These are phyloP conservation scores for Dasypogon diadema DNA, from an alignment of 2,888 invertebrate genomes.

Conservation along the genomic window DNA sequence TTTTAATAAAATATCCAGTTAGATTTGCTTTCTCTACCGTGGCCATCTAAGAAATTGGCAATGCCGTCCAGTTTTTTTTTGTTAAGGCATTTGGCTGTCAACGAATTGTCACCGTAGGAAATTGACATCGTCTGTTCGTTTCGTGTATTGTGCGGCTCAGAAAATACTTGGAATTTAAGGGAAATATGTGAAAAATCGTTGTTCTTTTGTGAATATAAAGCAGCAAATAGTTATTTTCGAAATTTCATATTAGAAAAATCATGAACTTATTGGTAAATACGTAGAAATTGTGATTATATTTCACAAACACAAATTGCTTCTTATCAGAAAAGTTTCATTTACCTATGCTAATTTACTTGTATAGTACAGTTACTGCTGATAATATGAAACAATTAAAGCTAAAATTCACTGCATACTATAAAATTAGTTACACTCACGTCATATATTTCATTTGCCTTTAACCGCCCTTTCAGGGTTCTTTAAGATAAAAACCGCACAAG, in stretches of 20 bases:
- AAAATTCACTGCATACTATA: neutral
- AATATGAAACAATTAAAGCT: neutral
- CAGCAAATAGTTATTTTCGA: no score
- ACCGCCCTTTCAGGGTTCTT: slow-evolving; percentile 1
- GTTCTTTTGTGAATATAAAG: neutral
- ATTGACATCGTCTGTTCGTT: slow-evolving; percentile 17
- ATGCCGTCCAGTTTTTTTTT: no score
- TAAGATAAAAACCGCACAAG: neutral
- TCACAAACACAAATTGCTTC: slow-evolving; percentile 7
- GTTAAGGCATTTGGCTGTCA: neutral
- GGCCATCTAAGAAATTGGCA: no score
- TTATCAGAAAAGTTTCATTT: slow-evolving; percentile 27
- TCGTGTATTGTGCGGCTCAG: neutral
- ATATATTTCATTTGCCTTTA: neutral
- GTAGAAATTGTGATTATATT: neutral
- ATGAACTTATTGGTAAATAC: slow-evolving; percentile 35
- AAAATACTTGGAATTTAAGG: neutral
- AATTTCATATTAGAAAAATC: neutral
- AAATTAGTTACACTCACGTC: neutral
- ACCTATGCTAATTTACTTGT: slow-evolving; percentile 12
- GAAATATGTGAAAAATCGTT: slow-evolving; percentile 5
- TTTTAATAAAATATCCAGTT: no score
- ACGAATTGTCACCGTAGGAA: slow-evolving; percentile 16
- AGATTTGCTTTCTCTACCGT: no score
- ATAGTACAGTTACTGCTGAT: neutral